phyloP scores from a whole-genome alignment of 2,888 invertebrate genomes.

The Cantharis rustica region DNA sequence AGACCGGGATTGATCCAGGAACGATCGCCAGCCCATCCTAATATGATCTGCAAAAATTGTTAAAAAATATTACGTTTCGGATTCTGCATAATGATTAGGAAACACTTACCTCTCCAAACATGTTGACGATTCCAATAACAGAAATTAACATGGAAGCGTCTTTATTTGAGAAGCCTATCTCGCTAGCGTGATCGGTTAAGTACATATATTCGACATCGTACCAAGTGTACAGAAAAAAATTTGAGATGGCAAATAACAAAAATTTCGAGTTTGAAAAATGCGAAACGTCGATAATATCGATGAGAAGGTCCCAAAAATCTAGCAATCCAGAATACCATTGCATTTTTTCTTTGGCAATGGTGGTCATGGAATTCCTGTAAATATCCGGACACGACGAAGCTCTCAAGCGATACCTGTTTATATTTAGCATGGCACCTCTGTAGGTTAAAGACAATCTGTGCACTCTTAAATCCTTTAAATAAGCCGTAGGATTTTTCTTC shows the following conservation, averaged over 20 bases:
- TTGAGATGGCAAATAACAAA: constrained; percentile 81
- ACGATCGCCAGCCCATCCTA: constrained; percentile 88
- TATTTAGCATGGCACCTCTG: constrained; percentile 84
- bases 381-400: constrained; percentile 92
- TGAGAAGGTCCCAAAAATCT: constrained; percentile 77
- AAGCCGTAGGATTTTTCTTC: constrained; percentile 63
- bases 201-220: constrained; percentile 94
- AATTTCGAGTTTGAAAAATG: constrained; percentile 77
- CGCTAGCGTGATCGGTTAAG: constrained; percentile 78
- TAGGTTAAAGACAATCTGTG: constrained; percentile 82
- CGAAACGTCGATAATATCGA: constrained; percentile 81
- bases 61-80: too few relatives aligned
- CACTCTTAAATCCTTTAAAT: constrained; percentile 73
- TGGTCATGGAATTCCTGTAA: constrained; percentile 83
- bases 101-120: constrained; percentile 80
- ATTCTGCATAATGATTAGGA: neutral
- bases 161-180: constrained; percentile 72
- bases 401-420: constrained; percentile 76
- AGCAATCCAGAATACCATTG: constrained; percentile 75
- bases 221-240: constrained; percentile 90
- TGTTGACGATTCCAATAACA: constrained; percentile 85
- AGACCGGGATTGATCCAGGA: constrained; percentile 75
- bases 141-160: constrained; percentile 83
- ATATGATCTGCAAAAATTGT: constrained; percentile 67
- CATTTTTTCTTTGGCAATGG: constrained; percentile 79